A percentile compares a stretch with the other conserved stretches of the same genome.
Conservation (phyloP, 2,113 vertebrate species). For the Sus scrofa region T2T-Sscrofa CM000819.6:116690001-116690500, state of each 20-base stretch:
- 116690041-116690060: too few relatives aligned
- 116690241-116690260: not conserved
- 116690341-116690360: not conserved
- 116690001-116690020: not conserved
- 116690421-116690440: not conserved
- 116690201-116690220: not conserved
- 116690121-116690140: slow-evolving; percentile 28
- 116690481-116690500: too few relatives aligned
- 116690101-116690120: not conserved
- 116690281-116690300: not conserved
- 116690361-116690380: not conserved
- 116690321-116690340: not conserved
- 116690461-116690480: not conserved
- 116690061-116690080: too few relatives aligned
- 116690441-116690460: not conserved
- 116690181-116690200: not conserved
- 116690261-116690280: not conserved
- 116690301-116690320: not conserved
- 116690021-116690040: too few relatives aligned
- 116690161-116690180: slow-evolving; percentile 22
- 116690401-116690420: not conserved
- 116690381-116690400: slow-evolving; percentile 39
- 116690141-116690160: not conserved
- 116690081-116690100: slow-evolving; percentile 11
- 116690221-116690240: not conserved